Evolutionary conservation across 2,888 invertebrate genomes (phyloP).

Genomic region (Ophioninae sp.): DNA sequence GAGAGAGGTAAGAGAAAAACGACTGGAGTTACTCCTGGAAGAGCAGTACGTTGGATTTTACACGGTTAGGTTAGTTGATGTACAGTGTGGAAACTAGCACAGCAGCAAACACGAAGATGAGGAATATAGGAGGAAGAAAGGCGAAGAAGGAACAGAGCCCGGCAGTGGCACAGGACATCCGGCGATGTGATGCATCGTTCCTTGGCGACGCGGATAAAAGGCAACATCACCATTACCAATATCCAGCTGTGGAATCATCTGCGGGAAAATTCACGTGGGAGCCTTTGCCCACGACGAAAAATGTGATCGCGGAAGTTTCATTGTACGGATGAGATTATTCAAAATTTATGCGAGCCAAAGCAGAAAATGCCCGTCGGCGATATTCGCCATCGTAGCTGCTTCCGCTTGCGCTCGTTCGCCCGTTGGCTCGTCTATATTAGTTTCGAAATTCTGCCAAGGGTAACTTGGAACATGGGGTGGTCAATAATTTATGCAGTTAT

Average conservation of each 20-base stretch:
- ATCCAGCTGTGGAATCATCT: constrained; percentile 17
- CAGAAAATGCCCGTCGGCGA: not conserved
- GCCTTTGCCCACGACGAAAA: constrained; percentile 35
- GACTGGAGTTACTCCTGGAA: constrained; percentile 20
- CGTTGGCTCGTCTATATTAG: not conserved
- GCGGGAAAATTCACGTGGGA: constrained; percentile 10
- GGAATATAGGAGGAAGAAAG: constrained; percentile 44
- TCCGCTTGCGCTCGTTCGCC: not conserved
- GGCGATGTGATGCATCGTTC: constrained; percentile 70
- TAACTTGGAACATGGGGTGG: not conserved
- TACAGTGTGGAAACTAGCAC: constrained; percentile 33
- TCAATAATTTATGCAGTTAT: not conserved
- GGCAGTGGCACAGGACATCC: constrained; percentile 66
- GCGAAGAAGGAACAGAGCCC: constrained; percentile 41
- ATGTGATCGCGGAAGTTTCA: constrained; percentile 62
- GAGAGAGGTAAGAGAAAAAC: constrained; percentile 18
- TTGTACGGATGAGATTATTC: constrained; percentile 45
- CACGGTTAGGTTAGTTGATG: constrained; percentile 29
- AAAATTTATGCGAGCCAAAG: constrained; percentile 49
- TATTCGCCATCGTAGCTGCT: not conserved
- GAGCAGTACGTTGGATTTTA: constrained; percentile 1
- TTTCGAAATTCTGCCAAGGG: not conserved
- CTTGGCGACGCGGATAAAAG: constrained; percentile 31
- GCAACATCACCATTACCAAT: constrained; percentile 33
- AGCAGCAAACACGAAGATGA: constrained; percentile 52